Base-by-base conservation (phyloP, 2,113 vertebrate species). In the Budorcas taxicolor region DNA sequence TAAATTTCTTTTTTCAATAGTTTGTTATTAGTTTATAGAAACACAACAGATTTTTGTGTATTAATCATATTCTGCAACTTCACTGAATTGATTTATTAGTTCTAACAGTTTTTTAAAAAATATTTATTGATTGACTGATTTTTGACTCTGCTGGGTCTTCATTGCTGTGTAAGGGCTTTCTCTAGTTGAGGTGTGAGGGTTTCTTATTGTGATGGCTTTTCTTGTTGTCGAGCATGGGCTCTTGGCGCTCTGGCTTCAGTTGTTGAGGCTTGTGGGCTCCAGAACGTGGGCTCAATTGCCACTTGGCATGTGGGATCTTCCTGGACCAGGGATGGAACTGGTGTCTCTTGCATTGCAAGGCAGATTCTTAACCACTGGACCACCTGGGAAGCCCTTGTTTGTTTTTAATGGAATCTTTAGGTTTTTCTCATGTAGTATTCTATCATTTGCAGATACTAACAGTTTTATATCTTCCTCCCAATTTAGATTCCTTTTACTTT, bases 191-290 rank as follows among this genome's bases (percentile, higher is more conserved):
- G 19, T 71, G 67, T 40, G 67, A 40, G 67, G 36, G 36, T 27
- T 4, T 43, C 71, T 43, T 14, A 76, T 23, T 27, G 71, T 43
- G 71, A 23, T 27, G 71, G 71, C 71, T 40, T 27, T 43, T 43
- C 36, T 74, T 43, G 36, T 43, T 43, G 71, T 76, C 0, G 0
- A 43, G 71, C 36, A 14, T 0, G 0, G 36, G 36, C 36, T 76
- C 71, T 43, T 40, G 36, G 23, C 1, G 0, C 36, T 40, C n/a
- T 71, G n/a, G 67, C n/a, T 40, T 71, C n/a, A 40, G n/a, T 40
- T 71, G 67, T 23, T 71, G 19, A 71, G n/a, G 67, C 64, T 36
- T 71, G 40, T 76, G 1, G 36, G 40, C 36, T 74, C 71, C 36
- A 43, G 71, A 76, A 14, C 2, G 1, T 1, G 1, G 23, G 23